Percentiles rank a stretch among this genome's conserved stretches.
Evolutionary conservation across 1,140 invertebrate species (phyloP).

Genomic region (Eubasilissa regina): DNA sequence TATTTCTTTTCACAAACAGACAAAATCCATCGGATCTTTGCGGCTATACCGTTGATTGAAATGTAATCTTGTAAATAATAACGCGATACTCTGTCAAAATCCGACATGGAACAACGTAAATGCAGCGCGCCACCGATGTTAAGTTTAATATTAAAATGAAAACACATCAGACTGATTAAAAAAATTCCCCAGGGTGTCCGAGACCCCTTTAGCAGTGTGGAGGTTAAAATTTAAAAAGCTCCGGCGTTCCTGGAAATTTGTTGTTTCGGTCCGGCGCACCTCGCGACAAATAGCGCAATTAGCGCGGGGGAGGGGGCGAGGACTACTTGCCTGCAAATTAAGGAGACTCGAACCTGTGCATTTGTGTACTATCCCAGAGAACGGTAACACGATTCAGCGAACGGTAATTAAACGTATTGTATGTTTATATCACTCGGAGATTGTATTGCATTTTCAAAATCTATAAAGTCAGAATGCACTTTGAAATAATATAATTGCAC

Average conservation of each 20-base stretch:
- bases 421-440: too few relatives aligned
- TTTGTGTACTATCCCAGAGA: not conserved
- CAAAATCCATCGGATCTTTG: too few relatives aligned
- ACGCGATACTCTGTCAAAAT: too few relatives aligned
- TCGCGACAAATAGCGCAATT: conserved; percentile 38
- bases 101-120: too few relatives aligned
- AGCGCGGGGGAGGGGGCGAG: not conserved
- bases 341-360: not conserved
- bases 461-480: too few relatives aligned
- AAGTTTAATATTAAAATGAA: conserved; percentile 1
- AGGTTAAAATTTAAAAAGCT: conserved; percentile 14
- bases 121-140: not conserved
- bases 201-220: not conserved
- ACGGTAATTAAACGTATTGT: too few relatives aligned
- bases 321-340: not conserved
- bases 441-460: too few relatives aligned
- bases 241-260: conserved; percentile 16
- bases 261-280: conserved; percentile 31
- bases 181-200: not conserved
- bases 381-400: too few relatives aligned
- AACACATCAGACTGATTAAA: not conserved
- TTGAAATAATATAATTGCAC: too few relatives aligned
- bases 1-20: too few relatives aligned
- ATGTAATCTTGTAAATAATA: too few relatives aligned
- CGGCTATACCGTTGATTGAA: too few relatives aligned